These are phyloP conservation scores for Trichogramma dendrolimi DNA, from an alignment of 2,888 invertebrate genomes.

Conservation along the genomic window DNA sequence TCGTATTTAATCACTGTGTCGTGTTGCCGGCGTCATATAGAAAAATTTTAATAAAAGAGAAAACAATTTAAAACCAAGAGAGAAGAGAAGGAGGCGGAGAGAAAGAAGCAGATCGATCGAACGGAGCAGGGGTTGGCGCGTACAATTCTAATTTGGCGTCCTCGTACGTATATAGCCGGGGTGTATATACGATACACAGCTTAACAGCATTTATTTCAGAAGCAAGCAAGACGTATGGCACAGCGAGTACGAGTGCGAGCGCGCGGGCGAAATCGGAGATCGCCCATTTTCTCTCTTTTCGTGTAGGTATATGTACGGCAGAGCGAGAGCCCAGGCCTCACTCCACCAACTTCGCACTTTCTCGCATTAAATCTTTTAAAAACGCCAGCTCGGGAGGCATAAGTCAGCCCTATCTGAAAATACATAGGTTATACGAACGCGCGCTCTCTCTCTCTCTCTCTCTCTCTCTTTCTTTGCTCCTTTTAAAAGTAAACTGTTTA, in stretches of 20 bases:
- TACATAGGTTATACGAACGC: conserved; percentile 41
- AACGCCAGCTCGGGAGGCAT: conserved; percentile 41
- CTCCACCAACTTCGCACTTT: neutral
- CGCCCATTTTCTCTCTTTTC: conserved; percentile 9
- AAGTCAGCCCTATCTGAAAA: conserved; percentile 50
- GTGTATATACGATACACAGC: neutral
- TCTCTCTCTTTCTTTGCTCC: conserved; percentile 22
- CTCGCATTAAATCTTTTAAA: conserved; percentile 43
- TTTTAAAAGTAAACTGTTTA: conserved; percentile 48
- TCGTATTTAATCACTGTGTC: too few species aligned
- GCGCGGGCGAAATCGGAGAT: neutral
- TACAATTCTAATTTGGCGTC: conserved; percentile 24
- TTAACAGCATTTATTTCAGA: conserved; percentile 21
- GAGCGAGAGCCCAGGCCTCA: conserved; percentile 16
- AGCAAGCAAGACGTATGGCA: neutral
- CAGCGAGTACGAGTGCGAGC: too few species aligned
- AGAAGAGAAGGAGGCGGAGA: too few species aligned
- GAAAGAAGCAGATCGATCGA: too few species aligned
- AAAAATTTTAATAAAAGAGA: too few species aligned
- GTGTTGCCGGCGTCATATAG: too few species aligned
- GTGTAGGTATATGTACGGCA: too few species aligned
- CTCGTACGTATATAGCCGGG: neutral
- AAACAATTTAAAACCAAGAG: too few species aligned
- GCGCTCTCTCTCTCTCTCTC: conserved; percentile 10
- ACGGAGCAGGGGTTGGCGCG: neutral